Conservation (phyloP, 2,888 invertebrate species). For the Eupithecia subfuscata region DNA sequence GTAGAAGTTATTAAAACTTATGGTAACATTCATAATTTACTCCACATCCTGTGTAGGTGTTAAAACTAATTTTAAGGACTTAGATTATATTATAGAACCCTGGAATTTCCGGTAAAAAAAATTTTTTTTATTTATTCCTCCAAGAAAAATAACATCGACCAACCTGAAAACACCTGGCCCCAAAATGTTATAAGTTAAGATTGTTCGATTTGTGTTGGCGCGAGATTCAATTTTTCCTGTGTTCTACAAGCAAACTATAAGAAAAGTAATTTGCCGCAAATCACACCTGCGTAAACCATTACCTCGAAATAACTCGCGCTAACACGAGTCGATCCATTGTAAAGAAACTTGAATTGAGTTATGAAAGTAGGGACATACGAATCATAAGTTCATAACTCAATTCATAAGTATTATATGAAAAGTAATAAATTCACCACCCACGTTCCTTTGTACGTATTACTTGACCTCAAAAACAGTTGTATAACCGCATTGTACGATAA, state of each 20-base stretch:
- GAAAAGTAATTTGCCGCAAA: too few species aligned
- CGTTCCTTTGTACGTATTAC: constrained; percentile 29
- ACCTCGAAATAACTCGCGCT: background rate
- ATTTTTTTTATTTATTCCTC: background rate
- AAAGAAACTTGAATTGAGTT: background rate
- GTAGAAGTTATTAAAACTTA: background rate
- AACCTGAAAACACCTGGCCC: background rate
- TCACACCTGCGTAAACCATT: too few species aligned
- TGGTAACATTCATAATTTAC: background rate
- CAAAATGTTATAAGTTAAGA: background rate
- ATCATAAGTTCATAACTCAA: constrained; percentile 11
- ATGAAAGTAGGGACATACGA: background rate
- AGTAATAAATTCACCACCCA: constrained; percentile 29
- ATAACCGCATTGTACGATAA: constrained; percentile 3
- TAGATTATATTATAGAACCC: background rate
- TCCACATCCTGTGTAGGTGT: background rate
- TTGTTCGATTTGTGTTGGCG: background rate
- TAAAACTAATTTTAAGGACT: background rate
- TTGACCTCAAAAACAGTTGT: constrained; percentile 27
- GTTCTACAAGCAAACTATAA: too few species aligned
- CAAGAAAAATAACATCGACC: background rate
- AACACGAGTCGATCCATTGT: background rate
- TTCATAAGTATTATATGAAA: background rate
- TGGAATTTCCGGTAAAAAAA: background rate
- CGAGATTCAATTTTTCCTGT: background rate